Percentiles rank a stretch among this genome's conserved stretches.
phyloP scores from a whole-genome alignment of 64 coral and sea anemone genomes.

The Montipora foliosa region DNA sequence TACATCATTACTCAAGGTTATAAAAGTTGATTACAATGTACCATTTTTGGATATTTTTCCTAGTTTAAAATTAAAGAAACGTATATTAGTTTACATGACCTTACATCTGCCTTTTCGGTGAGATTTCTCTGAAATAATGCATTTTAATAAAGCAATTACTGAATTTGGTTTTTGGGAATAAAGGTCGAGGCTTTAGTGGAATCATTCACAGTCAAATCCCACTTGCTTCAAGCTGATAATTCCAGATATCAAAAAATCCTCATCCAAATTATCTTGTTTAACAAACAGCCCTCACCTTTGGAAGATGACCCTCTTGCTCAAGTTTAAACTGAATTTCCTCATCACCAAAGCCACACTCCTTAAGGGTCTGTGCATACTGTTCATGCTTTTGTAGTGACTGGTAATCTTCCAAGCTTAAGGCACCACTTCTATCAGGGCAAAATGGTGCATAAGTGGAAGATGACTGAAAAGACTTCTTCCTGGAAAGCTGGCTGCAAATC shows the following conservation, averaged over 20 bases:
- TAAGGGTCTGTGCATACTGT: conserved; percentile 68
- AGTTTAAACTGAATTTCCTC: conserved; percentile 98
- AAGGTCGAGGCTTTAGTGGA: too few species aligned
- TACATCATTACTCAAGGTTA: too few species aligned
- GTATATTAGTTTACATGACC: too few species aligned
- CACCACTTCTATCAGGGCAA: conserved; percentile 66
- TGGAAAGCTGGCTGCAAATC: conserved; percentile 68
- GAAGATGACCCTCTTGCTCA: conserved; percentile 70
- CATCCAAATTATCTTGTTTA: not conserved
- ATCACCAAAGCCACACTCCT: conserved; percentile 75
- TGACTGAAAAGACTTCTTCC: conserved; percentile 82
- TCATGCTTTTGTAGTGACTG: conserved; percentile 68
- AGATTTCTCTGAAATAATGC: too few species aligned
- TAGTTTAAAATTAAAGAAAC: too few species aligned
- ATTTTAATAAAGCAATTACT: too few species aligned
- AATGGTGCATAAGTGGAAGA: conserved; percentile 72
- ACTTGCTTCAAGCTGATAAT: too few species aligned
- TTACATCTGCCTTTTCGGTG: too few species aligned
- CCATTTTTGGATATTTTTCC: too few species aligned
- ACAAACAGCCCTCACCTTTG: conserved; percentile 55
- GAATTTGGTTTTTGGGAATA: too few species aligned
- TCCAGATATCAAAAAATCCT: not conserved
- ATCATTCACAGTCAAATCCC: too few species aligned
- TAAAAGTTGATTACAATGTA: too few species aligned
- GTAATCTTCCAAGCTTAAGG: conserved; percentile 80